Evolutionary conservation across 2,888 invertebrate species (phyloP), one percentile per base, ranked within the genome.

Genomic region (Drosophila melanosoma): DNA sequence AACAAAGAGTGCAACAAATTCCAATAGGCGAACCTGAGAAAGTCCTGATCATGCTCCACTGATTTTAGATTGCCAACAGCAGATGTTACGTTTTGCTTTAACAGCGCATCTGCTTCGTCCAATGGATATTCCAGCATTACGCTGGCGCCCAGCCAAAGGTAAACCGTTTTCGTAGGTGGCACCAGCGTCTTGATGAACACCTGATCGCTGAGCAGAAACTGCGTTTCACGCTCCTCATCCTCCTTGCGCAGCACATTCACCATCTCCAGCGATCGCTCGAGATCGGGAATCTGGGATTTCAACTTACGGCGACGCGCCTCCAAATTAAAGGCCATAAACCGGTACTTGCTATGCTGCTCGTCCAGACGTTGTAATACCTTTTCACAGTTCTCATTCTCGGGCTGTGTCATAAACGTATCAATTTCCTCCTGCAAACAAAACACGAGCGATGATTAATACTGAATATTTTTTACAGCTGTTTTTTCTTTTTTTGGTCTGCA

Each of bases 101-200:
- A 94, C 65, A 99, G 94, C 70, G 95, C 95, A 92, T 97, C 96
- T 36, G 99, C 99, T 94, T 99, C 99, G 80, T 97, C 96, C 82
- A 99, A 94, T 33, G 96, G 95, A 94, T 99, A 99, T 93, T 99
- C 99, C 89, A 99, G 94, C 99, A 99, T 99, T 7, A 99, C 98
- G 94, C 99, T 99, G 3, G 99, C 97, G 51, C 97, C 97, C 63
- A 97, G 93, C 97, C 97, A 97, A 63, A 97, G 93, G 82, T 95
- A 96, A 17, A 99, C 98, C 89, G 95, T 97, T 87, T 98, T 96
- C 32, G 98, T 98, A 2, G 98, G 98, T 77, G 96, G 96, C 79
- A 99, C 95, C 88, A 95, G 94, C 1, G 99, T 98, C 94, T 95
- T 95, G 12, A 95, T 95, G 93, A 96, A 97, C 56, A 98, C 97